Evolutionary conservation across 2,888 invertebrate genomes (phyloP), one percentile per base, ranked within the genome.

Genomic region (Phyllotreta striolata): DNA sequence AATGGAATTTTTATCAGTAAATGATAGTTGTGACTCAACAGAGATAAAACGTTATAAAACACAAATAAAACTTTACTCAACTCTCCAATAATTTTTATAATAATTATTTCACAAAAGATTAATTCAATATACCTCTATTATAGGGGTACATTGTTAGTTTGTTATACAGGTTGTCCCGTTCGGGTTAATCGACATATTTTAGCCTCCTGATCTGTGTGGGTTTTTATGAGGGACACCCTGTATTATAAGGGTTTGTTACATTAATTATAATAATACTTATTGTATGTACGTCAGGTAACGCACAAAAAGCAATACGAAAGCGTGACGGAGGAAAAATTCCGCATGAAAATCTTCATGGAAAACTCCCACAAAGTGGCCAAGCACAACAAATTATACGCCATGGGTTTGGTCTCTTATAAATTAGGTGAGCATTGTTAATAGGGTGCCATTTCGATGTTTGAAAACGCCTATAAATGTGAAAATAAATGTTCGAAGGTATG

Each of bases 301-400:
- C 81, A 82, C 62, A 65, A 73, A 24, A 82, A 82, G 58, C 55
- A 75, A 49, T 95, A 95, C 78, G 82, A 84, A 0, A 89, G 84
- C 74, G 88, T 89, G 1, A 84, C 88, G 0, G 95, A 95, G 77
- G 95, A 96, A 77, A 86, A 85, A 72, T 93, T 92, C 83, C 89
- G 95, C 55, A 87, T 92, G 88, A 94, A 95, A 83, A 92, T 95
- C 73, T 96, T 89, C 80, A 88, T 93, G 82, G 95, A 95, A 79
- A 96, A 96, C 82, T 89, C 89, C 74, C 89, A 90, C 77, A 90
- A 88, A 80, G 90, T 96, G 74, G 92, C 92, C 52, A 87, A 89
- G 77, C 96, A 96, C 81, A 96, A 96, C 85, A 87, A 89, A 77
- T 83, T 85, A 63, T 93, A 82, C 81, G 87, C 88, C 73, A 78